These are phyloP conservation scores for Sardinella longiceps DNA, from an alignment of 2,797 vertebrate genomes.

Conservation along the genomic window DNA sequence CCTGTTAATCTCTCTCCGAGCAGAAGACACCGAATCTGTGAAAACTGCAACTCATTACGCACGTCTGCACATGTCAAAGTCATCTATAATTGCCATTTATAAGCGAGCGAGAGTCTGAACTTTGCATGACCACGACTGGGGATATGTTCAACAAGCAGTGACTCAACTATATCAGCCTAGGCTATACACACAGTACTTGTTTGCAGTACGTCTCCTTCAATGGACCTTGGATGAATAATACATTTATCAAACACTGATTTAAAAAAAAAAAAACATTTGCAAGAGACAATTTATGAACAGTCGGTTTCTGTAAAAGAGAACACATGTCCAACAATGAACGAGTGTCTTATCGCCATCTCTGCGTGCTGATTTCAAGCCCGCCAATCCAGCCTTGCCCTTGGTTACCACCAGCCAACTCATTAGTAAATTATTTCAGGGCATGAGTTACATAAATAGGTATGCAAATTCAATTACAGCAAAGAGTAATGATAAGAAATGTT, in stretches of 20 bases:
- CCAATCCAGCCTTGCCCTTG: slow-evolving; percentile 61
- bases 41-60: slow-evolving; percentile 69
- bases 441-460: slow-evolving; percentile 71
- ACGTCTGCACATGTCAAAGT: slow-evolving; percentile 60
- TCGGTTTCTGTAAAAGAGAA: slow-evolving; percentile 52
- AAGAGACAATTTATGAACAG: slow-evolving; percentile 20
- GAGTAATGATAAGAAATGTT: slow-evolving; percentile 65
- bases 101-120: slow-evolving; percentile 48
- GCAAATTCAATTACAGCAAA: slow-evolving; percentile 70
- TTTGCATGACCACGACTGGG: slow-evolving; percentile 46
- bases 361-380: slow-evolving; percentile 61
- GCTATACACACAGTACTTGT: background rate
- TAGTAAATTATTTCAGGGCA: slow-evolving; percentile 69
- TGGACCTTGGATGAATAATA: slow-evolving; percentile 50
- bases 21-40: slow-evolving; percentile 58
- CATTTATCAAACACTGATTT: slow-evolving; percentile 20
- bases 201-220: background rate
- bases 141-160: slow-evolving; percentile 9
- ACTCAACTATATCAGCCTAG: background rate
- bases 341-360: slow-evolving; percentile 58
- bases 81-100: slow-evolving; percentile 61
- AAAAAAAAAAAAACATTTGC: slow-evolving; percentile 36
- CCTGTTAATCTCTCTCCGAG: slow-evolving; percentile 68
- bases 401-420: slow-evolving; percentile 68
- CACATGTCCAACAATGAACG: slow-evolving; percentile 57